Conservation (phyloP, 2,113 vertebrate species). For the Ophthalmolycus amberensis region DNA sequence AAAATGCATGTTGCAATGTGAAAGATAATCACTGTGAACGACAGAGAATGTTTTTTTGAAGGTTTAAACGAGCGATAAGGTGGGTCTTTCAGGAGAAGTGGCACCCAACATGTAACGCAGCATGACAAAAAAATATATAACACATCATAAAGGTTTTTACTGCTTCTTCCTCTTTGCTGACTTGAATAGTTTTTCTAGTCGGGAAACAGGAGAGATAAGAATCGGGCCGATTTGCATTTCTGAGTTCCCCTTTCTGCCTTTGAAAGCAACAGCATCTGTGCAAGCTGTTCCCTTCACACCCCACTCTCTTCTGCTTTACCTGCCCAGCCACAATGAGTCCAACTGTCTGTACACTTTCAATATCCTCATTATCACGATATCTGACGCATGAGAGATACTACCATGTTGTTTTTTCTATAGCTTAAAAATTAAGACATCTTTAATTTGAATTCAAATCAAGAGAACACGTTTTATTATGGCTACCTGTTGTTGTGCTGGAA, state of each 20-base stretch:
- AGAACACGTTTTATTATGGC: background rate
- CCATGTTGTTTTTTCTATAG: background rate
- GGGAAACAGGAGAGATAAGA: slow-evolving; percentile 70
- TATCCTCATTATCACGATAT: slow-evolving; percentile 23
- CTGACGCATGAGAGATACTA: background rate
- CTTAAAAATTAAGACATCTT: background rate
- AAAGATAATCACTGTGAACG: background rate
- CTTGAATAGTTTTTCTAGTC: slow-evolving; percentile 61
- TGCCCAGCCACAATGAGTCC: slow-evolving; percentile 35
- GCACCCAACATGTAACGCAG: background rate
- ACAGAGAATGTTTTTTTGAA: background rate
- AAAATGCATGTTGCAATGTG: background rate
- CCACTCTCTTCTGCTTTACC: slow-evolving; percentile 76
- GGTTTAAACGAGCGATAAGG: background rate
- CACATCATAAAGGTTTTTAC: slow-evolving; percentile 15
- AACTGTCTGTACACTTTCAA: slow-evolving; percentile 45
- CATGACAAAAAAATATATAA: background rate
- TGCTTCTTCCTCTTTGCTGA: slow-evolving; percentile 66
- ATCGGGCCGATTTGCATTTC: slow-evolving; percentile 80
- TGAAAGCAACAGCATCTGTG: slow-evolving; percentile 65
- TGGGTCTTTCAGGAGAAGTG: background rate
- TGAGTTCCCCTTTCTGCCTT: slow-evolving; percentile 78
- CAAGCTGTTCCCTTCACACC: slow-evolving; percentile 44
- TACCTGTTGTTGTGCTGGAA: background rate
- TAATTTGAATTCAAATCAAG: background rate